Base-by-base conservation (phyloP, 2,797 vertebrate species). In the Ptychadena robeensis region DNA sequence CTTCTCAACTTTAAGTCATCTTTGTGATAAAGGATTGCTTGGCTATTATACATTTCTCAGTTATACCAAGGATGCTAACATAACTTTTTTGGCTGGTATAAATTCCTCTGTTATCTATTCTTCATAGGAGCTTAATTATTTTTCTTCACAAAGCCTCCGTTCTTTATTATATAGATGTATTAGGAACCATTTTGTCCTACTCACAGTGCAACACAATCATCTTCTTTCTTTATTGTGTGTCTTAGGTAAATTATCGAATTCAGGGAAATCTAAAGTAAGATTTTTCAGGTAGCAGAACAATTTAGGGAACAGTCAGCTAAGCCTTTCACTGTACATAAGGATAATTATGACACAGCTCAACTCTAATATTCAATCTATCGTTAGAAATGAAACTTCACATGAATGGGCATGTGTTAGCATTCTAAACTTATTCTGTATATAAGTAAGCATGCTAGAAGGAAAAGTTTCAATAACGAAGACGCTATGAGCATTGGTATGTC, bases 1-100 rank as follows among this genome's bases (percentile, higher is more conserved):
- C 32, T 28, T 14, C 2, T 74, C 73, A 63, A 9, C 34, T 63
- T 38, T n/a, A 63, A 4, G 57, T 74, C 73, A 74, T 32, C 73
- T 37, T 8, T 63, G 53, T 28, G 2, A 30, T 14, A 37, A 32
- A 63, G 57, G n/a, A 34, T 35, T 63, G 18, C 18, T 57, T 73
- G 57, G 59, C 63, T 34, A 25, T 5, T 30, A 15, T 37, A 74
- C 3, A 1, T 27, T 74, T 37, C 44, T 59, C 40, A 14, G 28
- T 34, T 73, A 32, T 27, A 59, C 37, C 12, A 44, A 28, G 25
- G 66, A 27, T 71, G 37, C 37, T 14, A 37, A 5, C 9, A 38
- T 74, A 53, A 30, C 71, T 59, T 32, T 57, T 35, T 63, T 15
- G 38, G 12, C 37, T 63, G 12, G 57, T 15, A 74, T 37, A 35